phyloP scores from a whole-genome alignment of 2,113 vertebrate species.

The Phoenicopterus ruber region DNA sequence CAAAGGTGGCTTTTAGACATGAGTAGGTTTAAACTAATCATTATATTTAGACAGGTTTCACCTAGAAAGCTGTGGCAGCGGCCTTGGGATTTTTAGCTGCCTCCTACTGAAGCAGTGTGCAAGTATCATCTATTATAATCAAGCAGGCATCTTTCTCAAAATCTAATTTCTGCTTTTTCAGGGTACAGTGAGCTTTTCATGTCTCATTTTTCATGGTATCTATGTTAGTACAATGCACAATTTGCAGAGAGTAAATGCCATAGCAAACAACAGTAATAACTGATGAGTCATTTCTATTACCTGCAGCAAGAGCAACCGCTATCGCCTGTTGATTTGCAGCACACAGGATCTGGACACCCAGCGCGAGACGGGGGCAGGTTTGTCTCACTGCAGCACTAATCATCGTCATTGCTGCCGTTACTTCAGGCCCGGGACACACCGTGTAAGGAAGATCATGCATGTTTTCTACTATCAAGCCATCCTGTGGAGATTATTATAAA shows the following conservation, averaged over 20 bases:
- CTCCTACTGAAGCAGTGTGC: background rate
- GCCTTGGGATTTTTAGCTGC: constrained; percentile 7
- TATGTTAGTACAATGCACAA: background rate
- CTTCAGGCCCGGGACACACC: constrained; percentile 76
- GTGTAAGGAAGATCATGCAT: constrained; percentile 87
- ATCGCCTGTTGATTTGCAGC: constrained; percentile 80
- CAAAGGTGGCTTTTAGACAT: constrained; percentile 26
- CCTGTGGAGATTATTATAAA: constrained; percentile 62
- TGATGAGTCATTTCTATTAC: constrained; percentile 39
- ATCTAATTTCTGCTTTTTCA: background rate
- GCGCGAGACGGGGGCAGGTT: constrained; percentile 64
- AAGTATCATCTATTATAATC: background rate
- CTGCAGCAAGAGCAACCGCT: constrained; percentile 83
- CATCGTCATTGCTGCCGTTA: constrained; percentile 78
- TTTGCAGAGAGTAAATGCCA: background rate
- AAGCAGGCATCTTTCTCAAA: background rate
- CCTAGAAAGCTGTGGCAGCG: background rate
- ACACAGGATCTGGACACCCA: constrained; percentile 83
- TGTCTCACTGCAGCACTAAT: constrained; percentile 71
- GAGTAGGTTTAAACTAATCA: constrained; percentile 23
- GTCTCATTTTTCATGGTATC: constrained; percentile 1
- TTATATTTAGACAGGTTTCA: constrained; percentile 9
- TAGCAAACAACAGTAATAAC: background rate
- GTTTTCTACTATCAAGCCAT: constrained; percentile 85
- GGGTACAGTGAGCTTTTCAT: background rate